Base-by-base conservation (phyloP, 2,888 invertebrate genomes). In the Venusia cambrica region DNA sequence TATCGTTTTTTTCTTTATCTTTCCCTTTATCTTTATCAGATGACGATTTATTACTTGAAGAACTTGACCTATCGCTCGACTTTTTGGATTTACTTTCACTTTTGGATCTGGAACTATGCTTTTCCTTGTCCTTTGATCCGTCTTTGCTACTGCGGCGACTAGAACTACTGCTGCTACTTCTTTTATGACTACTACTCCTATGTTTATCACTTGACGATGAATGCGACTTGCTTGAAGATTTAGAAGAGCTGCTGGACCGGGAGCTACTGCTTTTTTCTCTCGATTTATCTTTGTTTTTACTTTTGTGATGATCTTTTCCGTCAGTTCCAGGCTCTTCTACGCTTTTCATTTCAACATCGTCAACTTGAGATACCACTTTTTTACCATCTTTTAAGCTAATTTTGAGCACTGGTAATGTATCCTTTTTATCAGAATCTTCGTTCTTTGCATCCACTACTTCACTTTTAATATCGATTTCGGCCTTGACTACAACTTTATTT, bases 361-460 rank as follows among this genome's bases (percentile, higher is more conserved):
- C 88, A 43, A 91, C 83, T 74, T 91, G 90, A 3, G 91, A 89
- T 57, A 93, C 77, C 24, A 91, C 87, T 71, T 92, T 91, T 73
- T 92, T 93, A 6, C 92, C 92, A 77, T 93, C 93, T 62, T 92
- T 92, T 38, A 92, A 83, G 15, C 91, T 89, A 52, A 93, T 90
- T 79, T 93, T 93, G 58, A 79, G 71, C 38, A 75, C 77, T 27
- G 79, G 81, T 44, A 87, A 65, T 24, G 64, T 57, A 54, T 75
- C 83, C 25, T 34, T 36, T 38, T 45, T 51, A 29, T 48, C 48
- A 20, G 13, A 4, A 18, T 37, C 32, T 13, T 42, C 38, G 46
- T 56, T n/a, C n/a, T n/a, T n/a, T n/a, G n/a, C n/a, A n/a, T n/a
- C n/a, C n/a, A n/a, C 21, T 11, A 15, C 28, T 22, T 36, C 29